These are phyloP conservation scores for Metacarcinus magister DNA, from an alignment of 2,888 invertebrate species.

Conservation along the genomic window DNA sequence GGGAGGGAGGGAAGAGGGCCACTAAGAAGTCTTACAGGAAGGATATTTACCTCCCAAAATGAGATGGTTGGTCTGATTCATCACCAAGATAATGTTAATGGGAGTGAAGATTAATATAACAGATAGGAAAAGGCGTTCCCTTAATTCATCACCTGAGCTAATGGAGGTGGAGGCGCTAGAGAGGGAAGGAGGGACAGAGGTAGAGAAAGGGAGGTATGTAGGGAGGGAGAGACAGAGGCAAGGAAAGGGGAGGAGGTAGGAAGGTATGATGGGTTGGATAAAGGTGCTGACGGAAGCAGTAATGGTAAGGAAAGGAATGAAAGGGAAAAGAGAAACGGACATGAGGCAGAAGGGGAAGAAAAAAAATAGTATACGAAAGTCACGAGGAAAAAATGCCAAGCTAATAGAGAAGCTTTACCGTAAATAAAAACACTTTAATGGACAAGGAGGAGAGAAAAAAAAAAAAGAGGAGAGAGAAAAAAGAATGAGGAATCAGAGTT, in stretches of 20 bases:
- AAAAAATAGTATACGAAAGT: background rate
- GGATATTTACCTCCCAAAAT: constrained; percentile 34
- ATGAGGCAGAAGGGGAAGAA: background rate
- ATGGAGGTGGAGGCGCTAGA: background rate
- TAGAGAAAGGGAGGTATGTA: background rate
- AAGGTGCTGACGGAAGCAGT: background rate
- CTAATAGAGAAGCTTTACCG: background rate
- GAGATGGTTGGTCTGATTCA: background rate
- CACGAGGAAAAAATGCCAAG: background rate
- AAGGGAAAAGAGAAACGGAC: background rate
- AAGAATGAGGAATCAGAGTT: background rate
- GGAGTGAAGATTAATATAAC: constrained; percentile 16
- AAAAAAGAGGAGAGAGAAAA: background rate
- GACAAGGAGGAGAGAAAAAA: background rate
- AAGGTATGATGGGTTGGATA: background rate
- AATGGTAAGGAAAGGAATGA: background rate
- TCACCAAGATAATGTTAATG: constrained; percentile 21
- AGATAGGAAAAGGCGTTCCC: constrained; percentile 38
- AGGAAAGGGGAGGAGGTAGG: background rate
- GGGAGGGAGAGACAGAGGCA: background rate
- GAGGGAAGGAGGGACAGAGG: background rate
- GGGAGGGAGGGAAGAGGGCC: background rate
- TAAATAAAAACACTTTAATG: background rate
- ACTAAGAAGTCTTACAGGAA: background rate
- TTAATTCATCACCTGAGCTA: constrained; percentile 11